Percentiles rank a stretch among this genome's conserved stretches.
Conservation (phyloP, 2,888 invertebrate genomes). For the Scaptomyza polygonia region DNA sequence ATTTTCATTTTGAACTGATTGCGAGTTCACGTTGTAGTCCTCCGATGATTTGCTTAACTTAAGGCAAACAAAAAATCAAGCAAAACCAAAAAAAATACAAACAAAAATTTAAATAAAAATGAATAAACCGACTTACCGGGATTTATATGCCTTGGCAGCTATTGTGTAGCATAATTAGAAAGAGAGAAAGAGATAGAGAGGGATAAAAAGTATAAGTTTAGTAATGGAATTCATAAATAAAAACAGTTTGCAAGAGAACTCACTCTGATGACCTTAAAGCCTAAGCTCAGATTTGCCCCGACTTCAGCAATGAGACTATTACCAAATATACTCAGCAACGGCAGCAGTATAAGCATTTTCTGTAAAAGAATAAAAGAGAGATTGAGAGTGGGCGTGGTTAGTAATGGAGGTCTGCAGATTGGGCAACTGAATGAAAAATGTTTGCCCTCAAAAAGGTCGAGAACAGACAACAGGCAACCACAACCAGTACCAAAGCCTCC, state of each 20-base stretch:
- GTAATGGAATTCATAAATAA: slow-evolving; percentile 56
- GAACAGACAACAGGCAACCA: slow-evolving; percentile 31
- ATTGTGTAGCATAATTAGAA: slow-evolving; percentile 47
- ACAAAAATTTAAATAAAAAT: slow-evolving; percentile 22
- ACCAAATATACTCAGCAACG: slow-evolving; percentile 83
- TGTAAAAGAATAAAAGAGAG: slow-evolving; percentile 57
- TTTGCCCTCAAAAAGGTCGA: slow-evolving; percentile 55
- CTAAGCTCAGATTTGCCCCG: slow-evolving; percentile 82
- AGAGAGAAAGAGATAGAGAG: background rate
- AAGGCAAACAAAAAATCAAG: slow-evolving; percentile 28
- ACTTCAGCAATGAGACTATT: slow-evolving; percentile 81
- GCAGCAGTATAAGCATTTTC: slow-evolving; percentile 84
- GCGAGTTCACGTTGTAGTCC: slow-evolving; percentile 22
- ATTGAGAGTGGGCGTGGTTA: slow-evolving; percentile 48
- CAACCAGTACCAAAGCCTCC: slow-evolving; percentile 16
- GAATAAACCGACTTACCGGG: slow-evolving; percentile 66
- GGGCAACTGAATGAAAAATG: slow-evolving; percentile 49
- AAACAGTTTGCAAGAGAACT: slow-evolving; percentile 51
- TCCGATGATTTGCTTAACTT: slow-evolving; percentile 48
- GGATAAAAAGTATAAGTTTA: slow-evolving; percentile 23
- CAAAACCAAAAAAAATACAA: slow-evolving; percentile 16
- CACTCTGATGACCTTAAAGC: slow-evolving; percentile 83
- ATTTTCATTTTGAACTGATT: slow-evolving; percentile 63
- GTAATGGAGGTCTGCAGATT: background rate
- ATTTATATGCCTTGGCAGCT: slow-evolving; percentile 74